Percentiles rank a stretch among this genome's conserved stretches.
Evolutionary conservation across 2,888 invertebrate species (phyloP).

Genomic region (Selenia dentaria): DNA sequence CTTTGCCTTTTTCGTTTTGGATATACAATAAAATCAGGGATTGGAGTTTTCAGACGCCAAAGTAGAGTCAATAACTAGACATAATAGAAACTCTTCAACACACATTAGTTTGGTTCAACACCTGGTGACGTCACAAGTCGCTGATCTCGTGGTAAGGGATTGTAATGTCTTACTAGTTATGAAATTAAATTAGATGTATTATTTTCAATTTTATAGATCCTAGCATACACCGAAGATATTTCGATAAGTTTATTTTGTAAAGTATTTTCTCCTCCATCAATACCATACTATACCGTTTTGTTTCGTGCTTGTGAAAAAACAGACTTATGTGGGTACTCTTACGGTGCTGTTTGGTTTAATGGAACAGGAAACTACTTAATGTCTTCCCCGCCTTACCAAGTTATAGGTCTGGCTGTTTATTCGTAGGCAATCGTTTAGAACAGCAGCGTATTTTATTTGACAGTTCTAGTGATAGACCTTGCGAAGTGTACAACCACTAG

Average conservation of each 20-base stretch:
- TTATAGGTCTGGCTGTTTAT: slow-evolving; percentile 51
- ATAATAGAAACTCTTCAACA: slow-evolving; percentile 31
- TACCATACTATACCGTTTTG: slow-evolving; percentile 64
- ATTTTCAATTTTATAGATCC: slow-evolving; percentile 84
- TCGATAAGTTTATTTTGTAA: slow-evolving; percentile 84
- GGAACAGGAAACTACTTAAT: slow-evolving; percentile 51
- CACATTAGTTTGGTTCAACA: slow-evolving; percentile 46
- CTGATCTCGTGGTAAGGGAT: slow-evolving; percentile 85
- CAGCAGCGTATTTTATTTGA: no score
- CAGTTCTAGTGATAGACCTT: no score
- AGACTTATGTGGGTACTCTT: slow-evolving; percentile 47
- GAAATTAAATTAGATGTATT: slow-evolving; percentile 84
- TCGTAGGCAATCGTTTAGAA: slow-evolving; percentile 26
- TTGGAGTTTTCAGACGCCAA: not conserved
- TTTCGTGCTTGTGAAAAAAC: slow-evolving; percentile 47
- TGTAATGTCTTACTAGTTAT: slow-evolving; percentile 83
- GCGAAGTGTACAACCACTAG: no score
- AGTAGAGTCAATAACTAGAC: slow-evolving; percentile 27
- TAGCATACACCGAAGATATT: slow-evolving; percentile 85
- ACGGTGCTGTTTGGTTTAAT: slow-evolving; percentile 57
- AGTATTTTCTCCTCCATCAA: slow-evolving; percentile 83
- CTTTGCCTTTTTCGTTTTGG: no score
- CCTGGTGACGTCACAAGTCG: slow-evolving; percentile 74
- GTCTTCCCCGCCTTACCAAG: slow-evolving; percentile 71
- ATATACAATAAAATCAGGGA: no score